Base-by-base conservation (phyloP, 2,888 invertebrate species). In the Hypercompe scribonia region DNA sequence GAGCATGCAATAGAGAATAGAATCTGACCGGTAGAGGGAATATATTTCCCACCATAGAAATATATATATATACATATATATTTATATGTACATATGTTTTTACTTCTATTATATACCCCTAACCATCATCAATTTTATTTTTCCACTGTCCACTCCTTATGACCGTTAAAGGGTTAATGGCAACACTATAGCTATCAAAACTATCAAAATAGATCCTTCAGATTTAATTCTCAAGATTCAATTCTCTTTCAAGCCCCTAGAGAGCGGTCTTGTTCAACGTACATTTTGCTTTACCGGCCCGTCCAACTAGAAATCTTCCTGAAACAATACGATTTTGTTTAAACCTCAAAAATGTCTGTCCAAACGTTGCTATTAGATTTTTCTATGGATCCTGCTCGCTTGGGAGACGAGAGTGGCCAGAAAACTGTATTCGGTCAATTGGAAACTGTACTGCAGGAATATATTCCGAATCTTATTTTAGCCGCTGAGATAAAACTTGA, bases 351-450 rank as follows among this genome's bases (percentile, higher is more conserved):
- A 80, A 98, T 98, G 98, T 97, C 98, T 83, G 97, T 97, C 61
- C 97, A 98, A 92, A 98, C 98, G 69, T 96, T 98, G 85, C 93
- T 98, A 70, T 94, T 98, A 84, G 98, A 98, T 94, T 98, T 98
- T 89, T 97, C 97, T 2, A 96, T 98, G 81, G 97, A 98, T 82
- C 96, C 97, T 64, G 96, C 96, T 76, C 96, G 96, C 68, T 95
- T 97, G 58, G 96, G 96, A 78, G 97, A 97, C 86, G 96, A 97
- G 78, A 96, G 95, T 80, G 97, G 97, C 78, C 96, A 97, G 77
- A 96, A 97, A 79, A 95, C 96, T 74, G 94, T 98, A 64, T 96
- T 97, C 78, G 96, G 96, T 76, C 96, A 97, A 82, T 95, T 98
- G 78, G 97, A 97, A 86, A 96, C 96, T 79, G 97, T 97, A 75